phyloP scores from a whole-genome alignment of 2,797 vertebrate species.

The Phalanger gymnotis region DNA sequence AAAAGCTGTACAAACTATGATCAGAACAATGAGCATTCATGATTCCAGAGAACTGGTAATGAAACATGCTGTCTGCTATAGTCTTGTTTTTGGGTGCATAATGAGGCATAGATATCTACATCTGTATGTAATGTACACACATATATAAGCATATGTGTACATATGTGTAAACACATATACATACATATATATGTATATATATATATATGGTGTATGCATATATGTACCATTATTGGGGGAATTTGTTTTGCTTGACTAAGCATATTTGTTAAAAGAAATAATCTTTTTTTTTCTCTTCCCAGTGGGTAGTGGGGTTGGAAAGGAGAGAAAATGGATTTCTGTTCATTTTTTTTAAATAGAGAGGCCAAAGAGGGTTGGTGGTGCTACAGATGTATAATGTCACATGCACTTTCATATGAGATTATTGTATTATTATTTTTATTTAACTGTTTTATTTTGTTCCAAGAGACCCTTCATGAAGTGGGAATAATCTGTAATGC shows the following conservation, averaged over 20 bases:
- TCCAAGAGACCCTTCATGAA: neutral
- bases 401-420: neutral
- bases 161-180: neutral
- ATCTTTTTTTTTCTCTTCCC: neutral
- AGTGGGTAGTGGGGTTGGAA: neutral
- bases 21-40: neutral
- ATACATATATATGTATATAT: neutral
- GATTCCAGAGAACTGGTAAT: neutral
- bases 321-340: neutral
- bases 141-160: too few relatives aligned
- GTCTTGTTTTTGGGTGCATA: neutral
- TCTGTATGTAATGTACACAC: neutral
- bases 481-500: neutral
- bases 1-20: neutral
- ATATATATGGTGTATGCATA: neutral
- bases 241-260: neutral
- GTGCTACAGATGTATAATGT: neutral
- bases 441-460: neutral
- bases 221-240: neutral
- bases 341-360: neutral
- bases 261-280: neutral
- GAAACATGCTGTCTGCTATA: neutral
- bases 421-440: neutral
- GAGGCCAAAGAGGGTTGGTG: neutral
- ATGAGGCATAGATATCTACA: neutral